A percentile compares a stretch with the other conserved stretches of the same genome.
Evolutionary conservation across 1,140 invertebrate genomes (phyloP).

Genomic region (Tribolium madens): DNA sequence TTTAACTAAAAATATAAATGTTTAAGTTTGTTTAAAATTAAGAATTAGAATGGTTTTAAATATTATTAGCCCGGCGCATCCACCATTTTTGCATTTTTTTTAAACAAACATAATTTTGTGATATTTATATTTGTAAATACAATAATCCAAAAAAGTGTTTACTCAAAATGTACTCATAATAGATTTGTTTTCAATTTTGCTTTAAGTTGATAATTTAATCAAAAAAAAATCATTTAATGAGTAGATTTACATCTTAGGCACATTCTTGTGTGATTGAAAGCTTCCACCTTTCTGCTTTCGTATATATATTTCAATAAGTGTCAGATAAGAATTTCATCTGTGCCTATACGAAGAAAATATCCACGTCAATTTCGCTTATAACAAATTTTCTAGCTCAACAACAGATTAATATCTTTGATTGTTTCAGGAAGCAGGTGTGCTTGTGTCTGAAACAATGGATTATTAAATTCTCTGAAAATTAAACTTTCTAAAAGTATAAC

Average conservation of each 20-base stretch:
- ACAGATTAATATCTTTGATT: slow-evolving; percentile 35
- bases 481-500: slow-evolving; percentile 6
- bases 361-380: slow-evolving; percentile 14
- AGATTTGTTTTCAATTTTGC: too few relatives aligned
- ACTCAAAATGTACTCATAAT: too few relatives aligned
- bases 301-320: slow-evolving; percentile 19
- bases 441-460: slow-evolving; percentile 1
- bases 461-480: slow-evolving; percentile 27
- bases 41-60: too few relatives aligned
- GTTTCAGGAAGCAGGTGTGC: slow-evolving; percentile 28
- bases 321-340: slow-evolving; percentile 11
- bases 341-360: neutral
- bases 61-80: neutral
- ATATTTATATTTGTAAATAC: too few relatives aligned
- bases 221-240: too few relatives aligned
- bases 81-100: neutral
- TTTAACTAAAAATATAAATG: too few relatives aligned
- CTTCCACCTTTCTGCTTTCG: neutral
- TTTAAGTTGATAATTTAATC: too few relatives aligned
- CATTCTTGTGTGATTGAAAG: neutral
- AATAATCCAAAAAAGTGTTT: too few relatives aligned
- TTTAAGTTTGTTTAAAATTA: too few relatives aligned
- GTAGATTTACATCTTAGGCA: too few relatives aligned
- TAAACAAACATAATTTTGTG: neutral
- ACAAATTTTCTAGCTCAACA: slow-evolving; percentile 12